Percentiles rank a stretch among this genome's conserved stretches.
Evolutionary conservation across 2,797 vertebrate genomes (phyloP).

Genomic region (Decapterus maruadsi): DNA sequence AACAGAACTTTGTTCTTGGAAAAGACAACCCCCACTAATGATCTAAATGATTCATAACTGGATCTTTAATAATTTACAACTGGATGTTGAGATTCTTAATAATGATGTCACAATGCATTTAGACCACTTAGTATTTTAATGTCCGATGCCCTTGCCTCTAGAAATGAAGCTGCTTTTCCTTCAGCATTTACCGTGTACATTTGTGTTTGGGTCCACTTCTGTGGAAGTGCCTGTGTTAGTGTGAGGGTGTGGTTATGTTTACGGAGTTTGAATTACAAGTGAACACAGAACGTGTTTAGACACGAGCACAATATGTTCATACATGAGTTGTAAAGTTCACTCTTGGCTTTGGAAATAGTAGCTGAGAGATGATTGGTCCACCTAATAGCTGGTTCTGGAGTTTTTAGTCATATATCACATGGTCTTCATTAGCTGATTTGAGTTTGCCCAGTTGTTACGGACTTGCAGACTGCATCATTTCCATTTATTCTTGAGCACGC

Average conservation of each 20-base stretch:
- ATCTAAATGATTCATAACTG: conserved; percentile 48
- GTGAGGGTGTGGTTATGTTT: background rate
- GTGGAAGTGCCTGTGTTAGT: background rate
- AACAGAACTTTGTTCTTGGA: conserved; percentile 11
- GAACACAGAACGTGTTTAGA: conserved; percentile 23
- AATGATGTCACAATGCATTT: conserved; percentile 22
- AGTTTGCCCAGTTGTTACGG: background rate
- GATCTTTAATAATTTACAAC: conserved; percentile 9
- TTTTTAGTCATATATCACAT: background rate
- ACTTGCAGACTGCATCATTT: background rate
- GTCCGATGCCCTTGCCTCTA: background rate
- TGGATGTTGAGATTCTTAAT: conserved; percentile 3
- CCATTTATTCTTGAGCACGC: too few relatives aligned
- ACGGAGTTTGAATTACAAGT: conserved; percentile 2
- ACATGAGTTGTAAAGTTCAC: background rate
- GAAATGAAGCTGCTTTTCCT: background rate
- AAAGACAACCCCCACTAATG: background rate
- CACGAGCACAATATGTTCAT: conserved; percentile 1
- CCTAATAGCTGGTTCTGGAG: background rate
- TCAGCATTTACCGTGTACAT: conserved; percentile 28
- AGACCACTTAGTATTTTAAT: conserved; percentile 38
- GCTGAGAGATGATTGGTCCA: background rate
- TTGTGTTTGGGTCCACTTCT: background rate
- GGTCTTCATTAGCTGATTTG: background rate
- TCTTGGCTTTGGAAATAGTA: background rate